phyloP scores from a whole-genome alignment of 1,140 invertebrate species.

The Leptinotarsa lineolata region DNA sequence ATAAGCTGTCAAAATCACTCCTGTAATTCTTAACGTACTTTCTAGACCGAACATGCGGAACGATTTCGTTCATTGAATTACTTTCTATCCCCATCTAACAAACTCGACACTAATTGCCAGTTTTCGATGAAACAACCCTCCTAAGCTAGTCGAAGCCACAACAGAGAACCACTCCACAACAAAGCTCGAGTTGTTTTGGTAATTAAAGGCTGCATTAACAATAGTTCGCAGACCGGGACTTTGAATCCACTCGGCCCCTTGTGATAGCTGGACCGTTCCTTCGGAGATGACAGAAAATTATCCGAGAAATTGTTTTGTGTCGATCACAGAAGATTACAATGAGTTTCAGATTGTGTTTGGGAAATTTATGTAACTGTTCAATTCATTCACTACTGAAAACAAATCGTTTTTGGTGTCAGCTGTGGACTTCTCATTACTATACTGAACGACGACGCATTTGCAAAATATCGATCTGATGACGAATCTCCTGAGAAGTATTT shows the following conservation, averaged over 20 bases:
- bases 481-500: too few species aligned
- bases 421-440: too few species aligned
- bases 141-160: slow-evolving; percentile 9
- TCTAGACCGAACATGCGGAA: not conserved
- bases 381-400: too few species aligned
- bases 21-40: not conserved
- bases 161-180: slow-evolving; percentile 17
- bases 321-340: too few species aligned
- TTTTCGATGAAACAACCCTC: slow-evolving; percentile 13
- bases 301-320: too few species aligned
- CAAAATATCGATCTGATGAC: too few species aligned
- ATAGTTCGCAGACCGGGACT: not conserved
- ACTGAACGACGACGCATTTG: too few species aligned
- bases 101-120: slow-evolving; percentile 19
- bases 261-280: too few species aligned
- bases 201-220: slow-evolving; percentile 17
- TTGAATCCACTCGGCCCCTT: not conserved
- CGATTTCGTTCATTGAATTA: not conserved
- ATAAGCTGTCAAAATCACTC: not conserved
- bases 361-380: too few species aligned
- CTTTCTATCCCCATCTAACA: not conserved
- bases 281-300: too few species aligned
- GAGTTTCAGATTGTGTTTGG: too few species aligned
- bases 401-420: too few species aligned
- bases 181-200: slow-evolving; percentile 15